These are phyloP conservation scores for Poicephalus meyeri DNA, from an alignment of 2,113 vertebrate genomes.

Conservation along the genomic window DNA sequence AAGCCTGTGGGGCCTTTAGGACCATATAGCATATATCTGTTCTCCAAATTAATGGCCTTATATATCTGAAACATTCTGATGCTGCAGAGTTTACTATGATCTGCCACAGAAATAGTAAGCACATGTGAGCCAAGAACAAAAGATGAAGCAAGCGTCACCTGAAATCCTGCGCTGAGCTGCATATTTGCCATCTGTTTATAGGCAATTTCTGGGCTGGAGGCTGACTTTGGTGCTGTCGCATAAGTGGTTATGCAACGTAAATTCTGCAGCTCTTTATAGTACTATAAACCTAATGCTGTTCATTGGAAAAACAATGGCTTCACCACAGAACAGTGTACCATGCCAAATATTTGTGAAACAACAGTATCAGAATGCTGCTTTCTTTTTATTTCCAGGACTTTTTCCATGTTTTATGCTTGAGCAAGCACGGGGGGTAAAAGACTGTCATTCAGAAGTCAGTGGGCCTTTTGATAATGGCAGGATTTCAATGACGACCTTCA, in stretches of 20 bases:
- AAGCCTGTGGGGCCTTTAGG: slow-evolving; percentile 58
- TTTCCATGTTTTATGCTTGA: not conserved
- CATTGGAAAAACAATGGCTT: not conserved
- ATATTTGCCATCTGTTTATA: not conserved
- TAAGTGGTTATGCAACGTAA: not conserved
- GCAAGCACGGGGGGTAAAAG: not conserved
- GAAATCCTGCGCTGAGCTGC: not conserved
- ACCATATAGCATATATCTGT: slow-evolving; percentile 10
- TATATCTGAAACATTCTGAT: not conserved
- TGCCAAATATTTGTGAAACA: not conserved
- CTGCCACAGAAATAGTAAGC: not conserved
- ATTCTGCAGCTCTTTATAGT: not conserved
- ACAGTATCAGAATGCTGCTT: not conserved
- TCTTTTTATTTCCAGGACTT: not conserved
- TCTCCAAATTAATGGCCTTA: slow-evolving; percentile 1
- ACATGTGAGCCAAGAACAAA: not conserved
- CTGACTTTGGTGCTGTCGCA: not conserved
- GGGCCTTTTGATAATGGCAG: not conserved
- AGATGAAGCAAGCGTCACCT: not conserved
- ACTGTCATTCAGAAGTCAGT: not conserved
- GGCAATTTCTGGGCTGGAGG: not conserved
- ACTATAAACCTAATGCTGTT: not conserved
- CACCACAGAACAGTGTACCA: not conserved
- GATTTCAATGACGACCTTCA: not conserved
- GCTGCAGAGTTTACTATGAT: not conserved